Percentiles rank a stretch among this genome's conserved stretches.
These are phyloP conservation scores for Gobius niger DNA, from an alignment of 2,113 vertebrate species.

Conservation along the genomic window DNA sequence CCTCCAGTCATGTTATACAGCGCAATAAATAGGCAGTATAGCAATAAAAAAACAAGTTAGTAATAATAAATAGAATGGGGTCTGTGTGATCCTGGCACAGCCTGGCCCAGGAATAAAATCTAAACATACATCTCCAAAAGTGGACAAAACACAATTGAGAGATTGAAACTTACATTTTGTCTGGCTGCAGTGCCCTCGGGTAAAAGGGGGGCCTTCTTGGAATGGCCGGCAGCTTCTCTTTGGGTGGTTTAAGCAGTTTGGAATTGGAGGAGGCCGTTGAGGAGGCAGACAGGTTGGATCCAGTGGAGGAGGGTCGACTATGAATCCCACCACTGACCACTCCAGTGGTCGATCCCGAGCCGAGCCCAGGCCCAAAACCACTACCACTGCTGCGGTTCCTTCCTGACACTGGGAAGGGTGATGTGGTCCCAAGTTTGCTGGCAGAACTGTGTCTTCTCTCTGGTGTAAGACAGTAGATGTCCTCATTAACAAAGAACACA, in stretches of 20 bases:
- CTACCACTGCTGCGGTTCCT: slow-evolving; percentile 80
- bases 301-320: slow-evolving; percentile 73
- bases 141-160: not conserved
- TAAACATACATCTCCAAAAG: not conserved
- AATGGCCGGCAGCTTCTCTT: slow-evolving; percentile 89
- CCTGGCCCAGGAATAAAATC: not conserved
- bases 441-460: slow-evolving; percentile 97
- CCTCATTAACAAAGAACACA: slow-evolving; percentile 19
- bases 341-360: slow-evolving; percentile 63
- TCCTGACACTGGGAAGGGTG: slow-evolving; percentile 81
- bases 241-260: slow-evolving; percentile 93
- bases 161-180: slow-evolving; percentile 88
- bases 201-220: slow-evolving; percentile 87
- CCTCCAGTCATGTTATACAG: too few species aligned
- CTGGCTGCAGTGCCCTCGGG: slow-evolving; percentile 82
- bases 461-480: slow-evolving; percentile 38
- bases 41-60: not conserved
- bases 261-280: slow-evolving; percentile 84
- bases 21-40: too few species aligned
- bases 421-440: slow-evolving; percentile 83
- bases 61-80: not conserved
- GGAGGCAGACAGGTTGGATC: slow-evolving; percentile 71
- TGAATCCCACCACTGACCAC: slow-evolving; percentile 78
- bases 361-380: slow-evolving; percentile 72
- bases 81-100: not conserved